These are phyloP conservation scores for Aspidoscelis tigris DNA, from an alignment of 2,113 vertebrate species.

Conservation along the genomic window DNA sequence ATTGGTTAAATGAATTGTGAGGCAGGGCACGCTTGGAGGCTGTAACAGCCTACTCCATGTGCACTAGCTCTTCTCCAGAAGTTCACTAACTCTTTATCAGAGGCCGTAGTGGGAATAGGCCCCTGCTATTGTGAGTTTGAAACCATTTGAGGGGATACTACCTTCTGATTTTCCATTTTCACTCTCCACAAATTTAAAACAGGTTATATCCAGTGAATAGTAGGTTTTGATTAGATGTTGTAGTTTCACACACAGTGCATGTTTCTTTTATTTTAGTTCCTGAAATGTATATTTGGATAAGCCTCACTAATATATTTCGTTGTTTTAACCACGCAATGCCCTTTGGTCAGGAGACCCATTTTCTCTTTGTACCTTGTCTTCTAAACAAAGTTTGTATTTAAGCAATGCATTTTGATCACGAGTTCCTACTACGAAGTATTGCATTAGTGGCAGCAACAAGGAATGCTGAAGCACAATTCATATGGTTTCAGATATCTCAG, in stretches of 20 bases:
- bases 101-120: too few species aligned
- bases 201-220: conserved; percentile 57
- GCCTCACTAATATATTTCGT: background rate
- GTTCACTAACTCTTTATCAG: too few species aligned
- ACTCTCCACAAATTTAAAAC: conserved; percentile 54
- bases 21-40: too few species aligned
- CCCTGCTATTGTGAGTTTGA: conserved; percentile 59
- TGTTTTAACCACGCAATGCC: background rate
- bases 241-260: background rate
- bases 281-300: conserved; percentile 28
- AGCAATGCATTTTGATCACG: background rate
- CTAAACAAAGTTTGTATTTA: background rate
- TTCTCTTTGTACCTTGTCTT: background rate
- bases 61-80: too few species aligned
- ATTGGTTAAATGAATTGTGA: too few species aligned
- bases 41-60: too few species aligned
- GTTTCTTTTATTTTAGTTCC: conserved; percentile 56
- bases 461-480: background rate
- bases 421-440: background rate
- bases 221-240: conserved; percentile 39
- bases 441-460: background rate
- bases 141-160: conserved; percentile 15
- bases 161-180: conserved; percentile 46
- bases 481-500: background rate
- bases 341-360: background rate